Conservation (phyloP, 1,140 invertebrate species). For the Zophobas morio region DNA sequence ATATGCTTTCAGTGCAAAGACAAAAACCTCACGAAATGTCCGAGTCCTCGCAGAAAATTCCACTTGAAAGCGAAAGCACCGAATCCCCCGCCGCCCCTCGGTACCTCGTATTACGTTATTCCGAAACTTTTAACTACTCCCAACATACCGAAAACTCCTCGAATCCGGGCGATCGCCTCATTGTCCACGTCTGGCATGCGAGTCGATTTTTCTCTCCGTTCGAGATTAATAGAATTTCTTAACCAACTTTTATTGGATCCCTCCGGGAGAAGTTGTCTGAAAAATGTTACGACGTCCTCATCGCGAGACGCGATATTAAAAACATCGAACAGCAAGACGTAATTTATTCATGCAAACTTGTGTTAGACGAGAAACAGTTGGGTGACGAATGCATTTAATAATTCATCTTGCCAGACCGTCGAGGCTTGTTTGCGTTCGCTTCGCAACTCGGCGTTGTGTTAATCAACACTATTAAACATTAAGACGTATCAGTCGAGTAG, state of each 20-base stretch:
- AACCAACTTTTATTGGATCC: constrained; percentile 30
- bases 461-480: constrained; percentile 35
- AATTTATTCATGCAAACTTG: constrained; percentile 33
- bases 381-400: constrained; percentile 42
- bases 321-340: neutral
- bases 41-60: too few relatives aligned
- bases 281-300: constrained; percentile 6
- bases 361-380: constrained; percentile 32
- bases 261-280: constrained; percentile 4
- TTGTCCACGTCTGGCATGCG: neutral
- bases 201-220: constrained; percentile 1
- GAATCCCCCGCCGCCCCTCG: too few relatives aligned
- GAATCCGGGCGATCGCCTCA: neutral
- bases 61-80: too few relatives aligned
- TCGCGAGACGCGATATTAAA: constrained; percentile 2
- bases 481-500: constrained; percentile 16
- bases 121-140: too few relatives aligned
- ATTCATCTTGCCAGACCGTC: constrained; percentile 28
- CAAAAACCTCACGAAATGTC: too few relatives aligned
- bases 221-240: constrained; percentile 33
- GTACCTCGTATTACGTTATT: too few relatives aligned
- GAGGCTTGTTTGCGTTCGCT: constrained; percentile 34
- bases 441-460: constrained; percentile 9
- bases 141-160: too few relatives aligned
- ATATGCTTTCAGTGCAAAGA: too few relatives aligned